Evolutionary conservation across 2,888 invertebrate genomes (phyloP), one percentile per base, ranked within the genome.

Genomic region (Spicauda simplicius): DNA sequence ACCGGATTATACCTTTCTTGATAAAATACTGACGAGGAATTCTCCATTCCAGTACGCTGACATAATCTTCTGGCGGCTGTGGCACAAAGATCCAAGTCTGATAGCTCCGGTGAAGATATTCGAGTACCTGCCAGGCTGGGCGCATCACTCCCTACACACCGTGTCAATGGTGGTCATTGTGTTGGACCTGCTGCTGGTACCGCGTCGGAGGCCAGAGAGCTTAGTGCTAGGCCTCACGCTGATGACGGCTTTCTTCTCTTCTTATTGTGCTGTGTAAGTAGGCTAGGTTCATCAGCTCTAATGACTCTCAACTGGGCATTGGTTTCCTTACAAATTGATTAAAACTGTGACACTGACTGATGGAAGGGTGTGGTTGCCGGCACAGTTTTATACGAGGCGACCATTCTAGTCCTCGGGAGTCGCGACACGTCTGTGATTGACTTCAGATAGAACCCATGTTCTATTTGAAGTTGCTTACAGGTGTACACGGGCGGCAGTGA

Each of bases 61-160:
- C 61, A 60, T 74, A 2, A 12, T 76, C 0, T 86, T 86, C 68
- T 86, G 86, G 86, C 63, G 68, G 4, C 33, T 83, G 2, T 85
- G 77, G 75, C 53, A 56, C 16, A 73, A 67, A 8, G 69, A 83
- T 8, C 73, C 74, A 0, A 59, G 50, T 0, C 61, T 81, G 0
- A 72, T 86, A 30, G 81, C 79, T 0, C 82, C 85, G 0, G 71
- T 72, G 12, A 67, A 68, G 1, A 69, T 85, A 16, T 82, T 81
- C 63, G 61, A 71, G 0, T 83, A 85, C 70, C 18, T 85, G 2
- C 82, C 86, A 0, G 10, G 64, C 59, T 86, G 83, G 84, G 70
- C 78, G 0, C 85, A 86, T 41, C 85, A 86, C 56, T 83, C 84
- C 0, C 67, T 86, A 14, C 86, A 86, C 59, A 79, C 85, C 0